A percentile compares a stretch with the other conserved stretches of the same genome.
phyloP scores from a whole-genome alignment of 2,888 invertebrate species.

The Sminthurinus aureus region DNA sequence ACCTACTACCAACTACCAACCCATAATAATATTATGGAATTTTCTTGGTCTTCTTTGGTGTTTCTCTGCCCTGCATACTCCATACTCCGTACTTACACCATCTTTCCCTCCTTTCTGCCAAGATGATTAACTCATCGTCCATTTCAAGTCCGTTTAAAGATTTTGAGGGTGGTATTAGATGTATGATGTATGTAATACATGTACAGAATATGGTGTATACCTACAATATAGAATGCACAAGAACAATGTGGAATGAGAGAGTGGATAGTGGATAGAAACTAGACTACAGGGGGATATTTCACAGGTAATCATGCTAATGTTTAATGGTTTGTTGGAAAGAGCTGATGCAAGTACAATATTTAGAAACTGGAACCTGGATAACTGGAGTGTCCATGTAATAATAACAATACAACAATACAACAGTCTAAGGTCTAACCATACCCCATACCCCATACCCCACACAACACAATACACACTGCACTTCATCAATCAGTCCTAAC shows the following conservation, averaged over 20 bases:
- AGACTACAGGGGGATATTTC: constrained; percentile 18
- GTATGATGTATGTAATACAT: background rate
- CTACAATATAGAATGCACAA: background rate
- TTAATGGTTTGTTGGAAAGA: constrained; percentile 8
- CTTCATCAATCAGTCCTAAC: constrained; percentile 38
- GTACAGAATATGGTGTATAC: background rate
- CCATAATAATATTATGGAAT: no score
- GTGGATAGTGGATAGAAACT: background rate
- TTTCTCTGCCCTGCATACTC: no score
- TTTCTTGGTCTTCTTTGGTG: background rate
- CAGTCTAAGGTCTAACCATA: no score
- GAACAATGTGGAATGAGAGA: background rate
- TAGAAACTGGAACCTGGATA: no score
- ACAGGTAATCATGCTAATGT: constrained; percentile 39
- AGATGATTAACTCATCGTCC: background rate
- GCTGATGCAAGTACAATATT: constrained; percentile 22
- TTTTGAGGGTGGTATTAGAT: background rate
- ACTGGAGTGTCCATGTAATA: no score
- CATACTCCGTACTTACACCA: background rate
- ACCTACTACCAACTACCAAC: no score
- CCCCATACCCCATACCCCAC: no score
- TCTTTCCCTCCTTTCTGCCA: background rate
- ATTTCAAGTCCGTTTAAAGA: background rate
- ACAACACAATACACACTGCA: constrained; percentile 10
- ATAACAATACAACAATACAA: no score